Evolutionary conservation across 2,888 invertebrate genomes (phyloP).

Genomic region (Arctia plantaginis): DNA sequence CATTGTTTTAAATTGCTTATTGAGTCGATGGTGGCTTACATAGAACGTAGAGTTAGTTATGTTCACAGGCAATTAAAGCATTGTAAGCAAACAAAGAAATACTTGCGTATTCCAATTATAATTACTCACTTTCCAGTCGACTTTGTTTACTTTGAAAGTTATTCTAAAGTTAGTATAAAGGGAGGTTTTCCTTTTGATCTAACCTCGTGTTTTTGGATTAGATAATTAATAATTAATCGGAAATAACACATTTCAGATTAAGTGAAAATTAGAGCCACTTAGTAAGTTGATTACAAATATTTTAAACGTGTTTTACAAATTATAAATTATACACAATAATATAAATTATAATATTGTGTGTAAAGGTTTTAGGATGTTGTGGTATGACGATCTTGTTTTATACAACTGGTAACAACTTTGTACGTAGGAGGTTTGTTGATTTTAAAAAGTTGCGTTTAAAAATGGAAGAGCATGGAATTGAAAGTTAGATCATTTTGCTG

Average conservation of each 20-base stretch:
- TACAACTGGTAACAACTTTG: neutral
- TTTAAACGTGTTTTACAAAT: slow-evolving; percentile 22
- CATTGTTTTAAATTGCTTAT: neutral
- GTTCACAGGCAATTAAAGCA: slow-evolving; percentile 26
- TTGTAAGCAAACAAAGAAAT: slow-evolving; percentile 31
- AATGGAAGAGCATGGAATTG: neutral
- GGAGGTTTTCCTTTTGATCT: slow-evolving; percentile 63
- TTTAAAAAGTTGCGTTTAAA: neutral
- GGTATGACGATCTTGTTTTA: neutral
- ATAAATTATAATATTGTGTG: too few relatives aligned
- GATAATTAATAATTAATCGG: slow-evolving; percentile 67
- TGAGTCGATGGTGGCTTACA: neutral
- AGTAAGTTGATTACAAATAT: slow-evolving; percentile 59
- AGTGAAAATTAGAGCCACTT: slow-evolving; percentile 53
- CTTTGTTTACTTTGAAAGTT: slow-evolving; percentile 64
- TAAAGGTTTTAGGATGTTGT: slow-evolving; percentile 9
- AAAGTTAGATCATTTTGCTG: neutral
- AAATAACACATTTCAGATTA: slow-evolving; percentile 58
- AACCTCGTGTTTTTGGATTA: slow-evolving; percentile 60
- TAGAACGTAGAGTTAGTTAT: neutral
- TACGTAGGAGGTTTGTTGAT: neutral
- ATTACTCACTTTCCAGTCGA: slow-evolving; percentile 58
- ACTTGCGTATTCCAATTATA: slow-evolving; percentile 49
- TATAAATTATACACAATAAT: too few relatives aligned
- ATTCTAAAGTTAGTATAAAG: slow-evolving; percentile 58